Evolutionary conservation across 2,888 invertebrate genomes (phyloP).

Genomic region (Chloroclystis v-ata): DNA sequence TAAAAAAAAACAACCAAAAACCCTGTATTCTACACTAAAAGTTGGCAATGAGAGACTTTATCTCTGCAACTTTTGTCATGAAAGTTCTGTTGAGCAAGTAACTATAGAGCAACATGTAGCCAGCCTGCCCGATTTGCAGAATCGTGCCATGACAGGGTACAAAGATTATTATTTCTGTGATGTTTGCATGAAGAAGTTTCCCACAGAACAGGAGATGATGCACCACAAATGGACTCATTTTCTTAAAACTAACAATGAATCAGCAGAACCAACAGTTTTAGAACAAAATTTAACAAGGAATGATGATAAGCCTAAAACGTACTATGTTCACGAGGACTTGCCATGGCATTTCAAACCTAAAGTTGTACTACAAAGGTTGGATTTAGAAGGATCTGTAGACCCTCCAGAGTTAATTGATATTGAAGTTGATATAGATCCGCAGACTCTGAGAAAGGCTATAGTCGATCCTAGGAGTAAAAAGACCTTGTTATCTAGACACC

Average conservation of each 20-base stretch:
- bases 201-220: slow-evolving; percentile 54
- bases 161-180: slow-evolving; percentile 63
- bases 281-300: too few relatives aligned
- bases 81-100: slow-evolving; percentile 47
- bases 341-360: slow-evolving; percentile 48
- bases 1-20: slow-evolving; percentile 40
- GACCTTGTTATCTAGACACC: slow-evolving; percentile 50
- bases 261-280: background rate
- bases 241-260: slow-evolving; percentile 46
- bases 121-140: slow-evolving; percentile 50
- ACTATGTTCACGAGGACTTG: slow-evolving; percentile 42
- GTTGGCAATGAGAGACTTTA: slow-evolving; percentile 47
- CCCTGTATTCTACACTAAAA: slow-evolving; percentile 43
- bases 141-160: slow-evolving; percentile 52
- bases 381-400: slow-evolving; percentile 16
- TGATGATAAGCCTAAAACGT: slow-evolving; percentile 17
- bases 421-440: slow-evolving; percentile 1
- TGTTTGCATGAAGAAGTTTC: slow-evolving; percentile 56
- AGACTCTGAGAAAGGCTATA: slow-evolving; percentile 39
- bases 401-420: slow-evolving; percentile 15
- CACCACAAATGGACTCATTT: slow-evolving; percentile 68
- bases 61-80: slow-evolving; percentile 60
- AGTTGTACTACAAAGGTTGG: slow-evolving; percentile 45
- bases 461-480: slow-evolving; percentile 50
- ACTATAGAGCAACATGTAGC: slow-evolving; percentile 49